A percentile compares a stretch with the other conserved stretches of the same genome.
These are phyloP conservation scores for Paramuricea clavata DNA, from an alignment of 92 coral and sea anemone species.

Conservation along the genomic window DNA sequence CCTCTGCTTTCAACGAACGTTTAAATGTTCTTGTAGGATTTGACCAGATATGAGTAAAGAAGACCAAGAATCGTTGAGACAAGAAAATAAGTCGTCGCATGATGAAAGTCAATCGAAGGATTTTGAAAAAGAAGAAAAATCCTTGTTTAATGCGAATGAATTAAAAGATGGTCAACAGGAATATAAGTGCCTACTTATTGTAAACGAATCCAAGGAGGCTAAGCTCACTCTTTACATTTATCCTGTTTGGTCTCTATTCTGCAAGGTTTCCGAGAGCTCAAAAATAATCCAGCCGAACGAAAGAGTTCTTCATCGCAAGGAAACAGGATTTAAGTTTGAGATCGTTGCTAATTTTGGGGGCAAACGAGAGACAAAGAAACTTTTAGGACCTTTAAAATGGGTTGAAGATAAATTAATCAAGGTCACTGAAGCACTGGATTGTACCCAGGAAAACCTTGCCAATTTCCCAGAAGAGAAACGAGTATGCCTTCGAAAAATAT, in stretches of 20 bases:
- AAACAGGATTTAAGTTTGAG: not conserved
- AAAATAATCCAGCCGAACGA: not conserved
- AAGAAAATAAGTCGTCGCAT: not conserved
- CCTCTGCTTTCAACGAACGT: not conserved
- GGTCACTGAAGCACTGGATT: not conserved
- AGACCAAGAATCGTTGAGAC: not conserved
- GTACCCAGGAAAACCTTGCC: not conserved
- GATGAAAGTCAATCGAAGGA: not conserved
- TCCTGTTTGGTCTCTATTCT: not conserved
- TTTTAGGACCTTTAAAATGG: not conserved
- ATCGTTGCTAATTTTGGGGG: not conserved
- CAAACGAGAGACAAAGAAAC: not conserved
- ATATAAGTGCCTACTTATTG: not conserved
- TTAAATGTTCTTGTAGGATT: not conserved
- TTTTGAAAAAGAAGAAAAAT: too few relatives aligned
- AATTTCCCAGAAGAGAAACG: not conserved
- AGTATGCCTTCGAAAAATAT: conserved; percentile 41
- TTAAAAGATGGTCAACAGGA: not conserved
- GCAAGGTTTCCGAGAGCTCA: not conserved
- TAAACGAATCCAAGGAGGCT: not conserved
- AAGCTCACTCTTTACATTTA: not conserved
- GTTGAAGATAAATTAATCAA: conserved; percentile 8
- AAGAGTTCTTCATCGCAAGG: not conserved
- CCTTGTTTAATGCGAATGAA: not conserved
- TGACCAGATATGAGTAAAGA: not conserved